phyloP scores from a whole-genome alignment of 1,140 invertebrate species.

The Drosophila teissieri region DNA sequence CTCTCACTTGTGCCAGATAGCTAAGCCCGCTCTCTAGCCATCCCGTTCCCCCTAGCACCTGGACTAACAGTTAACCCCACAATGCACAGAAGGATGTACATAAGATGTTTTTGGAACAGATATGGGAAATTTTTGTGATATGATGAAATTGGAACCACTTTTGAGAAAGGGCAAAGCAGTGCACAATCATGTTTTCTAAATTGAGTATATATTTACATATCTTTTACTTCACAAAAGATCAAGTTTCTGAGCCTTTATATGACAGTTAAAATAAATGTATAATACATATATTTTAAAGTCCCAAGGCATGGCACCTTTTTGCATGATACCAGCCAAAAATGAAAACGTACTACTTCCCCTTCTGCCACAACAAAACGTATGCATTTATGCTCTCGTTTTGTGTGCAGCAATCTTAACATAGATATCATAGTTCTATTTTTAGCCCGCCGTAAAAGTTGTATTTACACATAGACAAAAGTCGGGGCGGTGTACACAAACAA shows the following conservation, averaged over 20 bases:
- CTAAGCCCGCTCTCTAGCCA: background rate
- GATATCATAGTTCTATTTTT: constrained; percentile 71
- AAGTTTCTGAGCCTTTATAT: too few relatives aligned
- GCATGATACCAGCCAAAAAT: background rate
- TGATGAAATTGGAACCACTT: background rate
- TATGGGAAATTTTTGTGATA: background rate
- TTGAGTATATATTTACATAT: too few relatives aligned
- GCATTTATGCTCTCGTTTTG: constrained; percentile 12
- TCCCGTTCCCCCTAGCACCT: background rate
- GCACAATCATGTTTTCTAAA: too few relatives aligned
- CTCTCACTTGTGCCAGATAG: background rate
- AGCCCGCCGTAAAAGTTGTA: constrained; percentile 69
- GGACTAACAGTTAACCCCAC: background rate
- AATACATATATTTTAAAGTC: too few relatives aligned
- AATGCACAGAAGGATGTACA: constrained; percentile 10
- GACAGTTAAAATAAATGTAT: too few relatives aligned
- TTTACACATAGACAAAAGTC: constrained; percentile 42
- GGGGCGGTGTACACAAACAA: constrained; percentile 15
- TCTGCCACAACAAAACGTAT: background rate
- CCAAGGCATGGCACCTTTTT: too few relatives aligned
- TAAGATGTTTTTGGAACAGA: background rate
- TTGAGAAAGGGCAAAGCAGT: too few relatives aligned
- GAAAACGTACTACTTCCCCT: constrained; percentile 5
- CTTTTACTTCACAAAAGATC: too few relatives aligned
- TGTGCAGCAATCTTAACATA: constrained; percentile 53